Evolutionary conservation across 2,797 vertebrate species (phyloP), one percentile per base, ranked within the genome.

Genomic region (Melanogrammus aeglefinus): DNA sequence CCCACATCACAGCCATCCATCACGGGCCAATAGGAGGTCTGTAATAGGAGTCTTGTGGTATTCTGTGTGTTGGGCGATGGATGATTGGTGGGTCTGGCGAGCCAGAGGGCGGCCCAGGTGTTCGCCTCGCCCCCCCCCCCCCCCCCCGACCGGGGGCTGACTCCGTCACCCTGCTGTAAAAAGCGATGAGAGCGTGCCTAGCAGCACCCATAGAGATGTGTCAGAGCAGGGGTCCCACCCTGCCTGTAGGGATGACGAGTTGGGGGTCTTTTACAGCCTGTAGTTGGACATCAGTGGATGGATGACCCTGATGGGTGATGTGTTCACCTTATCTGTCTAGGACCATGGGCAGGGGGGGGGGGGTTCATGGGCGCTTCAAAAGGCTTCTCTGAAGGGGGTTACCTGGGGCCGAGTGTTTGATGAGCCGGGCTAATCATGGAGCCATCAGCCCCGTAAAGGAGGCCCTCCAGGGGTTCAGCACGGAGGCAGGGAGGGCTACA

Each of bases 351-450:
- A 4, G 51, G 57, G 51, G 51, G 83, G 51, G 57, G 51, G 51
- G 83, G 74, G 77, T 75, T 72, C 72, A 79, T 66, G 77, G 81
- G 85, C 82, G 80, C 76, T 80, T 76, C 7, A 51, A 83, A 77
- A 83, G 81, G 80, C 76, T 72, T n/a, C 21, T 85, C 83, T 21
- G n/a, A 79, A 76, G 83, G 85, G 73, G 82, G 80, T 72, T 74
- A 70, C 44, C 81, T 77, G 72, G 70, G 35, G 51, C 75, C 41
- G 72, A 74, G 76, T 39, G 27, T 84, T 77, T 83, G 78, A 82
- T 85, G 78, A 82, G 78, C 79, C 74, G 8, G 27, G 63, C 36
- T 83, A 78, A 82, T 77, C 31, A 18, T 5, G 27, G 27, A 79
- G 41, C 72, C 77, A 16, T 85, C 74, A 84, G 81, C 33, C 83